These are phyloP conservation scores for Alcedo atthis DNA, from an alignment of 2,797 vertebrate species.

Conservation along the genomic window DNA sequence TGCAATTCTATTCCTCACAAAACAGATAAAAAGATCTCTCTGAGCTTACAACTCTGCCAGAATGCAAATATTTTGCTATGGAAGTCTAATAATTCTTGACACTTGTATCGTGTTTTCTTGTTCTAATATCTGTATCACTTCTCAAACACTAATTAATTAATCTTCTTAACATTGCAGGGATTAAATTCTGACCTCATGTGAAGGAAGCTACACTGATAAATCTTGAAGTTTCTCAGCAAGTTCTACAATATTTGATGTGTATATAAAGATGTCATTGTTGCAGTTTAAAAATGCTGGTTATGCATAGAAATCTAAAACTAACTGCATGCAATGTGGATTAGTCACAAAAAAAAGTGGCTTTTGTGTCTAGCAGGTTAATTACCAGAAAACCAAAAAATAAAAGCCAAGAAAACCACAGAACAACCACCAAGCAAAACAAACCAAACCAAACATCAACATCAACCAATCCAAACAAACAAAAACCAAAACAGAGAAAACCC, in stretches of 20 bases:
- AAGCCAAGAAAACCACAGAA: too few relatives aligned
- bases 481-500: too few relatives aligned
- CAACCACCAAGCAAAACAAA: too few relatives aligned
- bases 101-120: not conserved
- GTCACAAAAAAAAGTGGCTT: too few relatives aligned
- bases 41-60: not conserved
- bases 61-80: slow-evolving; percentile 5
- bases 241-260: not conserved
- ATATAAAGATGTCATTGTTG: not conserved
- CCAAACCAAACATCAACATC: too few relatives aligned
- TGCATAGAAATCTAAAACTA: not conserved
- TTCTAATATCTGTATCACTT: not conserved
- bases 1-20: not conserved
- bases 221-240: not conserved
- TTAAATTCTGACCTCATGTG: not conserved
- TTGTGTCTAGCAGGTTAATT: too few relatives aligned
- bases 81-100: not conserved
- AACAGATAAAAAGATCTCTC: not conserved
- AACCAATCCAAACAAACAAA: too few relatives aligned
- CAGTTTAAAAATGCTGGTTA: not conserved
- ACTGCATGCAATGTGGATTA: not conserved
- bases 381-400: too few relatives aligned
- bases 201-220: not conserved
- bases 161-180: not conserved
- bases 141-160: not conserved